Conservation (phyloP, 2,888 invertebrate species). For the Chesias legatella region DNA sequence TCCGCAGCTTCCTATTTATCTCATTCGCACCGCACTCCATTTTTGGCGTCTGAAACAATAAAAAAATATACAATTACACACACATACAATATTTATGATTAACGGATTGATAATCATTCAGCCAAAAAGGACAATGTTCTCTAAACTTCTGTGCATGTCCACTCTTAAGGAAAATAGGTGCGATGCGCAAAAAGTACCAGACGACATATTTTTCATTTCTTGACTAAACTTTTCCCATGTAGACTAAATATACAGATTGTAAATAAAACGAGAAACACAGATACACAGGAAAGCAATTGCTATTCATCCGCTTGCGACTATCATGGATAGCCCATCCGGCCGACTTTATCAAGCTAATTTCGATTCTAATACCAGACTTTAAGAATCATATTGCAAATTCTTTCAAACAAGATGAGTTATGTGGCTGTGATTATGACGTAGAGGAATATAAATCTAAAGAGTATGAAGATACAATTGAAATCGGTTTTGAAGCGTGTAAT, state of each 20-base stretch:
- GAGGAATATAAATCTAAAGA: slow-evolving; percentile 11
- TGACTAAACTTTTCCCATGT: no score
- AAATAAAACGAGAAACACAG: slow-evolving; percentile 39
- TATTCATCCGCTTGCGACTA: slow-evolving; percentile 47
- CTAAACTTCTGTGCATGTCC: no score
- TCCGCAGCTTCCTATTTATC: slow-evolving; percentile 67
- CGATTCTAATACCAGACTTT: slow-evolving; percentile 26
- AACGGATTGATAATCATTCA: no score
- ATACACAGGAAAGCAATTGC: slow-evolving; percentile 55
- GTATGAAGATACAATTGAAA: slow-evolving; percentile 7
- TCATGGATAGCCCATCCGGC: slow-evolving; percentile 28
- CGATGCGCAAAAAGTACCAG: no score
- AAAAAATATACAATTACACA: slow-evolving; percentile 6
- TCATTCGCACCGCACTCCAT: slow-evolving; percentile 72
- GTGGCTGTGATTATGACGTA: slow-evolving; percentile 3
- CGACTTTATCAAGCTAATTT: slow-evolving; percentile 20
- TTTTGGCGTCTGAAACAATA: slow-evolving; percentile 70
- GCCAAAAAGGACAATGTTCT: no score
- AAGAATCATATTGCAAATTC: slow-evolving; percentile 18
- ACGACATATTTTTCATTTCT: no score
- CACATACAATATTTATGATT: no score
- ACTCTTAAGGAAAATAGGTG: no score
- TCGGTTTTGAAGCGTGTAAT: slow-evolving; percentile 26
- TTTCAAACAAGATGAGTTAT: slow-evolving; percentile 4
- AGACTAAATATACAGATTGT: neutral